These are phyloP conservation scores for Drosophila tsacasi DNA, from an alignment of 1,140 invertebrate genomes.

Conservation along the genomic window DNA sequence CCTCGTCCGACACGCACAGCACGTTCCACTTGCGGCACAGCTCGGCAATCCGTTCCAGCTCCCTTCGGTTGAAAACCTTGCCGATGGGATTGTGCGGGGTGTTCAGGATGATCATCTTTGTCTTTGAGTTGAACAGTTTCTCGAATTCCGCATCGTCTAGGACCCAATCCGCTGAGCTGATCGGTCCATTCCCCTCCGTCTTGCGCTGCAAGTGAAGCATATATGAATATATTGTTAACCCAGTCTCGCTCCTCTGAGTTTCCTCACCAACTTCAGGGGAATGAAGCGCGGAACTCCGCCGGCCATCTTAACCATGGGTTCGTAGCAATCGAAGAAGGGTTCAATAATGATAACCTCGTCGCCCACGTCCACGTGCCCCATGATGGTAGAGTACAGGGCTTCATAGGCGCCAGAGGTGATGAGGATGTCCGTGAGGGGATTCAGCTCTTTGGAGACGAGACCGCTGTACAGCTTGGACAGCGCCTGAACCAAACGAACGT, in stretches of 20 bases:
- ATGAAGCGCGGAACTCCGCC: slow-evolving; percentile 96
- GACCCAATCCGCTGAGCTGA: slow-evolving; percentile 94
- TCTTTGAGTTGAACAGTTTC: slow-evolving; percentile 94
- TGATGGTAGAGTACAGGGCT: slow-evolving; percentile 93
- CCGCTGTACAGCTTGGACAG: slow-evolving; percentile 94
- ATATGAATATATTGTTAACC: background rate
- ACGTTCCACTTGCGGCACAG: slow-evolving; percentile 97
- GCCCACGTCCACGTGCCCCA: slow-evolving; percentile 93
- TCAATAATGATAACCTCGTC: slow-evolving; percentile 99
- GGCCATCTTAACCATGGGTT: slow-evolving; percentile 95
- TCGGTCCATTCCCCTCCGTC: slow-evolving; percentile 70
- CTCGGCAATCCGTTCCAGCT: slow-evolving; percentile 92
- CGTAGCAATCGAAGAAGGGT: slow-evolving; percentile 99
- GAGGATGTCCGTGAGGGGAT: slow-evolving; percentile 94
- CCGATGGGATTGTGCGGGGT: slow-evolving; percentile 98
- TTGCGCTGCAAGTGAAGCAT: slow-evolving; percentile 36
- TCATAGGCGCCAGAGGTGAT: slow-evolving; percentile 97
- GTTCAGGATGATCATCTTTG: slow-evolving; percentile 98
- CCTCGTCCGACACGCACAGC: slow-evolving; percentile 97
- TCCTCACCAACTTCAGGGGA: slow-evolving; percentile 91
- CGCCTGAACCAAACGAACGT: slow-evolving; percentile 94
- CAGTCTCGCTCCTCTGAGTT: slow-evolving; percentile 5
- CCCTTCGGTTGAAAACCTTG: slow-evolving; percentile 92
- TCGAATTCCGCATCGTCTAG: slow-evolving; percentile 94
- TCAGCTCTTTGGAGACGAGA: slow-evolving; percentile 90